Evolutionary conservation across 2,888 invertebrate genomes (phyloP), one percentile per base, ranked within the genome.

Genomic region (Drosophila formosana): DNA sequence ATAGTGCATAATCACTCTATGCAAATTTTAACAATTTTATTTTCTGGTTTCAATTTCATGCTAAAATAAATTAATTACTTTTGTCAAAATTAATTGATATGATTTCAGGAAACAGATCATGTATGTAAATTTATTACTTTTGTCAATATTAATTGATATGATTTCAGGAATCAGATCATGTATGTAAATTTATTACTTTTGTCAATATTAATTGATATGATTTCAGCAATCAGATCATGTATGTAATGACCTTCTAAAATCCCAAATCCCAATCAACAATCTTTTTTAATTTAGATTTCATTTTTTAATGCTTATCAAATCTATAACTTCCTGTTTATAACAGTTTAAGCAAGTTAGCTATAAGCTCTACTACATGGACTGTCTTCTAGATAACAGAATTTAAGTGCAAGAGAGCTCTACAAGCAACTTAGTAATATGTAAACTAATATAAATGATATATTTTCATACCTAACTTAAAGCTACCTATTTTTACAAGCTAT

Each of bases 341-440:
- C 7, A 7, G 4, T 18, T 6, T 23, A 4, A 55, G 32, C 46
- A 41, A 55, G 7, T 11, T 78, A 76, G 60, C 50, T 52, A 25
- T 83, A 83, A 83, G 82, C 80, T 88, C 69, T 88, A 82, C 78
- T 87, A 74, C 74, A 89, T 82, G 88, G 86, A 87, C 86, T 87
- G 86, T 89, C 89, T 87, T 80, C 86, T 89, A 87, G 89, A 89
- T 85, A 88, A 76, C 80, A 85, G 86, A 87, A 89, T 89, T 87
- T 87, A 87, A 70, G 64, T 62, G 72, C 61, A 67, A 77, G 56
- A 45, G 58, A 77, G 63, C 78, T 75, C 47, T 66, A 66, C 43
- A 43, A 47, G 61, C 34, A 53, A 58, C 53, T 53, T 28, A 60
- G 26, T 57, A 18, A 18, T 18, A 18, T 18, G 18, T 18, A 18